A percentile compares a stretch with the other conserved stretches of the same genome.
Conservation (phyloP, 2,888 invertebrate species). For the Anaspis maculata region DNA sequence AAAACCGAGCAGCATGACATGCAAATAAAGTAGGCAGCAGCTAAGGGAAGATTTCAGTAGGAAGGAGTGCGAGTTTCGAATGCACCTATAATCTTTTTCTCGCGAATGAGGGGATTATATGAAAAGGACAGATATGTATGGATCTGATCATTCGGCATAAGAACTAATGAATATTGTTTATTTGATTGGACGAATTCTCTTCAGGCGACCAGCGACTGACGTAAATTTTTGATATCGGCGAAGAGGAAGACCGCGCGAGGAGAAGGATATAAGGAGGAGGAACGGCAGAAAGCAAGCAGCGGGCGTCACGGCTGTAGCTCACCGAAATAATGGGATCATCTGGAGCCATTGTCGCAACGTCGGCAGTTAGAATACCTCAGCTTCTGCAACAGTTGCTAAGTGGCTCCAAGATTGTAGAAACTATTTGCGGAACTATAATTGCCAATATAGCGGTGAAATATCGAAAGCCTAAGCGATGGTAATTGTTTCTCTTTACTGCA, state of each 20-base stretch:
- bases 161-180: constrained; percentile 3
- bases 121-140: too few species aligned
- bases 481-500: constrained; percentile 39
- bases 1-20: constrained; percentile 8
- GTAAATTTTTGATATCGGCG: too few species aligned
- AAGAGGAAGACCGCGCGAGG: too few species aligned
- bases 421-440: constrained; percentile 39
- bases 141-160: too few species aligned
- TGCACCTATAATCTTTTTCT: too few species aligned
- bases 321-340: constrained; percentile 6
- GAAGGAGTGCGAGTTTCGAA: not conserved
- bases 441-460: constrained; percentile 37
- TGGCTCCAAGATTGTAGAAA: constrained; percentile 36
- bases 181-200: not conserved
- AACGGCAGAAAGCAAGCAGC: not conserved
- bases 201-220: too few species aligned
- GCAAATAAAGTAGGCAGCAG: constrained; percentile 5
- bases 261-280: not conserved
- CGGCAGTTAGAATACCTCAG: constrained; percentile 17
- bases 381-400: constrained; percentile 31
- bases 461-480: constrained; percentile 39
- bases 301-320: not conserved
- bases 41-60: not conserved
- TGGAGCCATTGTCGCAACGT: constrained; percentile 11
- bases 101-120: too few species aligned